A percentile compares a stretch with the other conserved stretches of the same genome.
phyloP scores from a whole-genome alignment of 1,140 invertebrate species.

The Acromyrmex echinatior region DNA sequence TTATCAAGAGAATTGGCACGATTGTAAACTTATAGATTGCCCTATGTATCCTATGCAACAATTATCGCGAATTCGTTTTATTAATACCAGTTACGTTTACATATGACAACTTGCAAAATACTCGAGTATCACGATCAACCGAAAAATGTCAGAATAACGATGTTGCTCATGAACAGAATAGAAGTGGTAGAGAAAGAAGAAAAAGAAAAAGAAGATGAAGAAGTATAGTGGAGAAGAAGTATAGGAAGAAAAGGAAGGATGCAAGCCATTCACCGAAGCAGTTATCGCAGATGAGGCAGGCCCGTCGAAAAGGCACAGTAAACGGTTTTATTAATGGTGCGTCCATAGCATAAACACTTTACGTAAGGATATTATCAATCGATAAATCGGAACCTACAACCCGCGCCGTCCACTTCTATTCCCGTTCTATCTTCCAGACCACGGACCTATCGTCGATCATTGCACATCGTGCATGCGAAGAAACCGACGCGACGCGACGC shows the following conservation, averaged over 20 bases:
- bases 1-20: not conserved
- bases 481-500: conserved; percentile 28
- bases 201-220: not conserved
- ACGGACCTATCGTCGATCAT: conserved; percentile 80
- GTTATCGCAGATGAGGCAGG: conserved; percentile 71
- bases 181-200: not conserved
- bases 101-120: not conserved
- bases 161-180: conserved; percentile 32
- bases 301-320: conserved; percentile 74
- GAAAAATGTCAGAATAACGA: conserved; percentile 46
- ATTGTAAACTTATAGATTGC: not conserved
- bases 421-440: conserved; percentile 67
- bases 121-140: conserved; percentile 32
- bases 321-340: conserved; percentile 81
- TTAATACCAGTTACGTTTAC: not conserved
- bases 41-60: not conserved
- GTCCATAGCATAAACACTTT: conserved; percentile 81
- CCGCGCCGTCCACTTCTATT: conserved; percentile 69
- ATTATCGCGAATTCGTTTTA: conserved; percentile 1
- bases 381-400: conserved; percentile 82
- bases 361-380: conserved; percentile 83
- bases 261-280: conserved; percentile 39
- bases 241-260: not conserved
- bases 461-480: conserved; percentile 32
- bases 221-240: not conserved